Evolutionary conservation across 2,113 vertebrate species (phyloP).

Genomic region (Microtus montanus): DNA sequence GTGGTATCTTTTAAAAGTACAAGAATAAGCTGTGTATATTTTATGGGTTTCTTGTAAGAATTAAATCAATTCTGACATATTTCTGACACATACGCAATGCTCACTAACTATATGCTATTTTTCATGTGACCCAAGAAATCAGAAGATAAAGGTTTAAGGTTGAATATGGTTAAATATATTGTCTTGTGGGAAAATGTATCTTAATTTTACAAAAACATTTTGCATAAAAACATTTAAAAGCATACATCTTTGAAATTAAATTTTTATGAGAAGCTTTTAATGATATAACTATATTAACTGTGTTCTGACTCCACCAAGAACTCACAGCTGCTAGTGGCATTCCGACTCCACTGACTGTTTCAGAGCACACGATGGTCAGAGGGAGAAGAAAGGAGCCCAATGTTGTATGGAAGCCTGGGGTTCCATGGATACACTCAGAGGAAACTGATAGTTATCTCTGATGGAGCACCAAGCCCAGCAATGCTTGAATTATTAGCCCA

Average conservation of each 20-base stretch:
- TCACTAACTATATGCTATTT: not conserved
- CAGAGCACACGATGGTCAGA: not conserved
- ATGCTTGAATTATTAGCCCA: not conserved
- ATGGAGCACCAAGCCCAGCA: not conserved
- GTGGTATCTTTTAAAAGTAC: not conserved
- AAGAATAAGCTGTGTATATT: not conserved
- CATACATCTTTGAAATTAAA: not conserved
- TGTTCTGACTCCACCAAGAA: slow-evolving; percentile 25
- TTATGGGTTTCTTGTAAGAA: not conserved
- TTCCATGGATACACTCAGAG: not conserved
- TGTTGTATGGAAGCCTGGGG: not conserved
- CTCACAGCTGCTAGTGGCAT: not conserved
- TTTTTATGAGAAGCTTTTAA: not conserved
- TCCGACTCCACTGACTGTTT: not conserved
- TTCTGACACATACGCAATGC: not conserved
- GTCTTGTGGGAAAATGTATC: not conserved
- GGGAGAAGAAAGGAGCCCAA: not conserved
- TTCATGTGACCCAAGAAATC: not conserved
- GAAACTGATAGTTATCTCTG: not conserved
- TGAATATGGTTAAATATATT: not conserved
- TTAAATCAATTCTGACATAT: not conserved
- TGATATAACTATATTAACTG: not conserved
- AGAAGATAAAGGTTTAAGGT: not conserved
- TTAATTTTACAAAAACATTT: slow-evolving; percentile 38
- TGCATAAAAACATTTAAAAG: not conserved